These are phyloP conservation scores for Nerophis ophidion DNA, from an alignment of 2,113 vertebrate genomes.

Conservation along the genomic window DNA sequence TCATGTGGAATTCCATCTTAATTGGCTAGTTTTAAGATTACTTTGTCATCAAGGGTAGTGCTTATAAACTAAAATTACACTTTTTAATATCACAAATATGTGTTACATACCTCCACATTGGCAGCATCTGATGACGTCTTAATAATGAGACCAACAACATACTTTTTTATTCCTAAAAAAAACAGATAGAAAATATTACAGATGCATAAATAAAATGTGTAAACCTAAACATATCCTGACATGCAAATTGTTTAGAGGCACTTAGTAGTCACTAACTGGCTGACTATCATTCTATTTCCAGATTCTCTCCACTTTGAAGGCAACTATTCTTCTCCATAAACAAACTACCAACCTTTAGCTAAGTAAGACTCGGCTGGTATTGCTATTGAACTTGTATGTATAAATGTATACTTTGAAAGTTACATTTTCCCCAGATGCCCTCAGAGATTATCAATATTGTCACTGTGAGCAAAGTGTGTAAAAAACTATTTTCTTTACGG, in stretches of 20 bases:
- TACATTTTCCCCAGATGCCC: slow-evolving; percentile 22
- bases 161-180: slow-evolving; percentile 95
- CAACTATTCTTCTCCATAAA: slow-evolving; percentile 19
- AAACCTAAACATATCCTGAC: slow-evolving; percentile 30
- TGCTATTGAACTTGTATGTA: slow-evolving; percentile 31
- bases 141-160: slow-evolving; percentile 98
- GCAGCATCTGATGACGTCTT: slow-evolving; percentile 97
- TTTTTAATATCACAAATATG: too few species aligned
- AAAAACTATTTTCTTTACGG: slow-evolving; percentile 27
- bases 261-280: slow-evolving; percentile 20
- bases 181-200: slow-evolving; percentile 30
- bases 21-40: too few species aligned
- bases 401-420: slow-evolving; percentile 19
- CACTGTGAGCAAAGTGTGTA: slow-evolving; percentile 39
- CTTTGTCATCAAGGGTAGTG: too few species aligned
- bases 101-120: slow-evolving; percentile 87
- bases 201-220: not conserved
- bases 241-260: slow-evolving; percentile 34
- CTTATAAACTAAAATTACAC: too few species aligned
- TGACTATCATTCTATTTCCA: slow-evolving; percentile 19
- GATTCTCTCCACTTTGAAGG: slow-evolving; percentile 4
- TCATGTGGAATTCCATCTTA: too few species aligned
- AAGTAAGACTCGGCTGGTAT: slow-evolving; percentile 23
- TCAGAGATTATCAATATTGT: slow-evolving; percentile 25
- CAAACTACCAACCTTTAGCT: slow-evolving; percentile 22